phyloP scores from a whole-genome alignment of 1,140 invertebrate species.

The Nylanderia fulva region DNA sequence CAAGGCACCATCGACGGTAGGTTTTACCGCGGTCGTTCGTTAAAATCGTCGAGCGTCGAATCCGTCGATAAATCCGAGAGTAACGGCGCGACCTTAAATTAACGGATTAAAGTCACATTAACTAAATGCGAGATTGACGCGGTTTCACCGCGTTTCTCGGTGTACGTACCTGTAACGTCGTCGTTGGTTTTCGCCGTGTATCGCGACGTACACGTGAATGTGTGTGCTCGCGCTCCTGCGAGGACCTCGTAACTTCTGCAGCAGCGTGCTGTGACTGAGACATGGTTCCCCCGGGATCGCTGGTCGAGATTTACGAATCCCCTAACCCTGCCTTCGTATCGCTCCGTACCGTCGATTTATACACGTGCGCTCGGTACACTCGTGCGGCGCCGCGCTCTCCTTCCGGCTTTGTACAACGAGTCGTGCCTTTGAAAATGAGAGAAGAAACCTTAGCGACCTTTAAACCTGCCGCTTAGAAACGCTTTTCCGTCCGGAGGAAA shows the following conservation, averaged over 20 bases:
- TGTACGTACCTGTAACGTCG: constrained; percentile 32
- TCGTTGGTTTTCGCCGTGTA: neutral
- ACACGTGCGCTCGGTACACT: constrained; percentile 3
- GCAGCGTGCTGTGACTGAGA: constrained; percentile 82
- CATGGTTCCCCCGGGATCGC: constrained; percentile 81
- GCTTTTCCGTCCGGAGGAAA: neutral
- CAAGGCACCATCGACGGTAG: constrained; percentile 16
- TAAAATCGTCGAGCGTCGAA: constrained; percentile 46
- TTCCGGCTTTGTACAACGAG: constrained; percentile 7
- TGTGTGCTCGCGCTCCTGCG: too few relatives aligned
- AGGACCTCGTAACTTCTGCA: constrained; percentile 78
- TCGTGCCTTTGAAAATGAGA: constrained; percentile 1
- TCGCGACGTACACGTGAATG: constrained; percentile 3
- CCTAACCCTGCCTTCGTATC: constrained; percentile 50
- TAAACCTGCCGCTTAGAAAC: constrained; percentile 35
- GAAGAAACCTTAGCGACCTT: constrained; percentile 46
- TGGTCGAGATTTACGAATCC: constrained; percentile 82
- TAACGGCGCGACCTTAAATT: constrained; percentile 72
- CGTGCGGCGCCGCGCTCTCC: neutral
- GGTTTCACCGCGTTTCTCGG: constrained; percentile 31
- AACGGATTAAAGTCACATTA: constrained; percentile 81
- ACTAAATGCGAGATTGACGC: constrained; percentile 68
- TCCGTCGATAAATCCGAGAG: constrained; percentile 35
- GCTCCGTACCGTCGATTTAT: constrained; percentile 44
- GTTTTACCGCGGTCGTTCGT: constrained; percentile 50